Base-by-base conservation (phyloP, 1,140 invertebrate genomes). In the Popillia japonica region DNA sequence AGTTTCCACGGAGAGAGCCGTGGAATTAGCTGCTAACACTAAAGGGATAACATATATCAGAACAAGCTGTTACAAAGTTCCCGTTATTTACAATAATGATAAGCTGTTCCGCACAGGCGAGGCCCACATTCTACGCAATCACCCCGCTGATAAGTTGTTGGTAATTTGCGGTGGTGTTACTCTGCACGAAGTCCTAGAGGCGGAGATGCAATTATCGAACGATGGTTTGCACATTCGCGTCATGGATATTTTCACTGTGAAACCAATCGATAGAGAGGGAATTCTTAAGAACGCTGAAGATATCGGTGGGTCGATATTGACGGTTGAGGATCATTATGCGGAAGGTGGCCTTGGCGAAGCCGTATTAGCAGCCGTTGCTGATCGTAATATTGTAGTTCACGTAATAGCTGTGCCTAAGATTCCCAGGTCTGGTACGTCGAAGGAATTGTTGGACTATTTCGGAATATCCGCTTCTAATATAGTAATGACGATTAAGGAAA, bases 271-370 rank as follows among this genome's bases (percentile, higher is more conserved):
- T 88, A 90, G 89, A 64, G 90, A 90, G 0, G 90, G 92, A 0
- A 92, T 99, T 40, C 87, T 95, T 55, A 88, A 90, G 72, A 92
- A 97, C 86, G 97, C 97, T 10, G 90, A 91, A 68, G 92, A 94
- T 72, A 93, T 91, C 78, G 94, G 94, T 41, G 96, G 96, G 0
- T 90, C 92, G 34, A 91, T 99, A 42, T 83, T 99, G 55, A 97
- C 97, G 40, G 96, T 99, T 3, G 98, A 99, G 86, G 98, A 99
- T 88, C 98, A 99, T 88, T 99, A 99, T 86, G 90, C 93, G 61
- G 94, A 96, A 88, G 96, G 98, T 84, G 98, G 98, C 79, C 85
- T 99, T 72, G 98, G 98, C 78, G 98, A 99, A 85, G 97, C 98
- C 72, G 98, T 99, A 9, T 85, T 93, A 20, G 91, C 92, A 14